Evolutionary conservation across 2,888 invertebrate genomes (phyloP), one percentile per base, ranked within the genome.

Genomic region (Drosophila borborema): DNA sequence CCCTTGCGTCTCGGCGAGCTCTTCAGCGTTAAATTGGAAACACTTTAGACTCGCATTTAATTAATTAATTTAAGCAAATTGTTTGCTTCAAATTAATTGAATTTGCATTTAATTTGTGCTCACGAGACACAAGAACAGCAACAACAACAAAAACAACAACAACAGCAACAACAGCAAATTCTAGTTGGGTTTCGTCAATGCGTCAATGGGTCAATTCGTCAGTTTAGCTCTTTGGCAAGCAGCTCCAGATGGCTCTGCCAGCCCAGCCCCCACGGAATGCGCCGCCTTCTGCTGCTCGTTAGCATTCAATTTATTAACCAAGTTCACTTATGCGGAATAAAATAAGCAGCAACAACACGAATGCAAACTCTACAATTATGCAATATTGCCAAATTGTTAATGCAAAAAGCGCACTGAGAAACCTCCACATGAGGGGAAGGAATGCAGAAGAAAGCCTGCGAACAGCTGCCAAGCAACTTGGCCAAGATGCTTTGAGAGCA

Each of bases 11-110:
- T 70, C 54, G 55, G 58, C 72, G 51, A 54, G 59, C 81, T 79
- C 88, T 79, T 82, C 77, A 79, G 73, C 74, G 77, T 81, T 79
- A 78, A 84, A 82, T 86, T 88, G 86, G 78, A 86, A 82, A 87
- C 88, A 91, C 89, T 89, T 90, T 88, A 84, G 83, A 86, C 85
- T 85, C 84, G 81, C 86, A 91, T 91, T 91, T 90, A 90, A 91
- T 91, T 91, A 91, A 91, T 91, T 91, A 91, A 91, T 91, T 90
- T 89, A 91, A 90, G 91, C 91, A 91, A 91, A 91, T 90, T 90
- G 91, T 91, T 91, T 91, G 89, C 91, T 91, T 81, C 89, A 90
- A 90, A 91, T 91, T 91, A 91, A 91, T 91, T 91, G 91, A 90
- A 91, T 91, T 89, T 91, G 85, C 90, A 89, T 91, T 91, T 90